Evolutionary conservation across 2,113 vertebrate species (phyloP), one percentile per base, ranked within the genome.

Genomic region (Pterocles burchelli): DNA sequence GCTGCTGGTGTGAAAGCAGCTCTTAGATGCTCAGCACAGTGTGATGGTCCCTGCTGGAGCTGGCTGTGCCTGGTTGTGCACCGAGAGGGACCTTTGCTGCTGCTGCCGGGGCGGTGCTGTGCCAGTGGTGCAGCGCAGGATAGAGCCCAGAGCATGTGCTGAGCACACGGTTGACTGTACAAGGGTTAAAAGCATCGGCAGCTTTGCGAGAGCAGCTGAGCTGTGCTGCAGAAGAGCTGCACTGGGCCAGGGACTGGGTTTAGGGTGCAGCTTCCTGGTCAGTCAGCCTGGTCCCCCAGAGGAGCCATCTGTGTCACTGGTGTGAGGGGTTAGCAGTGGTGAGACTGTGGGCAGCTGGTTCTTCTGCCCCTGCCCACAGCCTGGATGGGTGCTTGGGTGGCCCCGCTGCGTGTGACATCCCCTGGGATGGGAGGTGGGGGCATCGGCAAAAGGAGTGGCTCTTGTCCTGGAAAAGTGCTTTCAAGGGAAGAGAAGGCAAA

Each of bases 361-460:
- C 68, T 65, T 87, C 79, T 88, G 74, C 36, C 86, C 45, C 48
- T 54, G 51, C 31, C 66, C 1, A 0, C 22, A 59, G 77, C 29
- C 81, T 73, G 77, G 36, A 8, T 14, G 31, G 22, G 43, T 52
- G 36, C 48, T 62, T 38, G 28, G 41, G 31, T 74, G 48, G 17
- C 48, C 57, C 43, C 62, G 74, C 74, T 45, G 20, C 22, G n/a
- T 31, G 4, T 54, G 34, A 20, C 84, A 29, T 57, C 17, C 16
- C n/a, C 38, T 36, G 43, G 17, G 28, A 14, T 0, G 1, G 34
- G 15, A 43, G 3, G 2, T 12, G 22, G 26, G 10, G 13, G 9
- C 1, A 0, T 45, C 0, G 0, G 33, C 38, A 84, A 91, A 68
- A 38, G 4, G 11, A 38, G 36, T 16, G 22, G 34, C 74, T 54